Conservation (phyloP, 2,113 vertebrate species). For the Anolis sagrei region DNA sequence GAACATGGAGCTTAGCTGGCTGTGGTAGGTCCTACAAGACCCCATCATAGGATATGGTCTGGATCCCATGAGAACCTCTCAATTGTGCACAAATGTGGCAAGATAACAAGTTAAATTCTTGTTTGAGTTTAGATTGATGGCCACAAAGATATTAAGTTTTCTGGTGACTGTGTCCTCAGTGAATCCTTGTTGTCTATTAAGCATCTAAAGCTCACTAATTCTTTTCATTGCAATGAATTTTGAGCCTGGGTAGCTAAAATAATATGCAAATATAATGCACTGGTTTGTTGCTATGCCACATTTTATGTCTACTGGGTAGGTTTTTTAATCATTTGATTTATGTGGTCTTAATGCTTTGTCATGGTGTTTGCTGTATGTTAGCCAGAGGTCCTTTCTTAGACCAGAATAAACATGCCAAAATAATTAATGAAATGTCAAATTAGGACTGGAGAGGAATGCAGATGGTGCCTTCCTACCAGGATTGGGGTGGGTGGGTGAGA, state of each 20-base stretch:
- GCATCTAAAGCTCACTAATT: neutral
- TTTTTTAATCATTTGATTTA: neutral
- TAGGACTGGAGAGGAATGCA: neutral
- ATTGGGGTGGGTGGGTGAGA: neutral
- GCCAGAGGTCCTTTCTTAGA: neutral
- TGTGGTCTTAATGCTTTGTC: neutral
- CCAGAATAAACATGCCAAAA: neutral
- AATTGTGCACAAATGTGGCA: neutral
- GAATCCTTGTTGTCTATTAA: neutral
- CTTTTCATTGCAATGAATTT: neutral
- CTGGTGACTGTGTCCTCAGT: neutral
- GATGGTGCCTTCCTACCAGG: neutral
- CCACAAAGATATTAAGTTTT: neutral
- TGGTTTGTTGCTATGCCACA: neutral
- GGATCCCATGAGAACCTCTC: neutral
- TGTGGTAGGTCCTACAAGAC: neutral
- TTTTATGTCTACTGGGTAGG: neutral
- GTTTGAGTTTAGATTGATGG: neutral
- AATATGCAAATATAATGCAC: neutral
- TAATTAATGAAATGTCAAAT: neutral
- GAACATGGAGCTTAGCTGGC: neutral
- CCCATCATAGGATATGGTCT: neutral
- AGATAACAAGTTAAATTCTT: neutral
- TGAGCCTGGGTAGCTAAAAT: neutral
- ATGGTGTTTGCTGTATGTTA: neutral